These are phyloP conservation scores for Paedocypris micromegethes DNA, from an alignment of 2,797 vertebrate genomes.

Conservation along the genomic window DNA sequence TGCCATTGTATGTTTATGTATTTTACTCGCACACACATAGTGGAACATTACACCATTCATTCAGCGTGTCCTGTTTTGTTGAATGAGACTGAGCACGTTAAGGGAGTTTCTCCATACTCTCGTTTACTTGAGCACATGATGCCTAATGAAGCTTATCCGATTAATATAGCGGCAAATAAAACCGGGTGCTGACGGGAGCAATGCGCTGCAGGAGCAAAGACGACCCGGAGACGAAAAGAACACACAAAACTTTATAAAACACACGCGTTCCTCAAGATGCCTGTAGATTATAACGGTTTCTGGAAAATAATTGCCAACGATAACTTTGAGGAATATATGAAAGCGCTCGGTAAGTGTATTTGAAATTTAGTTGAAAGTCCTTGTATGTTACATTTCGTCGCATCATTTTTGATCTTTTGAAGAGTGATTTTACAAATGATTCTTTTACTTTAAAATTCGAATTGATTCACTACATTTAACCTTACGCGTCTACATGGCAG, in stretches of 20 bases:
- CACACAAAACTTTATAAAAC: background rate
- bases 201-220: background rate
- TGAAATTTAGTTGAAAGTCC: background rate
- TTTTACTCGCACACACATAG: too few species aligned
- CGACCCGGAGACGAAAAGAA: background rate
- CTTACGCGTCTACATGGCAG: too few species aligned
- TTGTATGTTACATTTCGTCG: background rate
- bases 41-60: too few species aligned
- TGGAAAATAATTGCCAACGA: slow-evolving; percentile 83
- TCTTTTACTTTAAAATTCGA: too few species aligned
- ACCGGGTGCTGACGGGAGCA: background rate
- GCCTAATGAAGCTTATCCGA: slow-evolving; percentile 11
- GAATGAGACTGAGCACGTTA: background rate
- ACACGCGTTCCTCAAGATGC: slow-evolving; percentile 64
- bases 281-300: slow-evolving; percentile 78
- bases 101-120: background rate
- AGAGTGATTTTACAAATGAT: too few species aligned
- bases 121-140: background rate
- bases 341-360: slow-evolving; percentile 76
- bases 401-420: background rate
- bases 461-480: too few species aligned
- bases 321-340: slow-evolving; percentile 87
- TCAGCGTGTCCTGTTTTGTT: background rate
- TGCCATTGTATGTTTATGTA: too few species aligned
- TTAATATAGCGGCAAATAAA: slow-evolving; percentile 12